Conservation (phyloP, 2,797 vertebrate genomes). For the Toxotes lorentzi region DNA sequence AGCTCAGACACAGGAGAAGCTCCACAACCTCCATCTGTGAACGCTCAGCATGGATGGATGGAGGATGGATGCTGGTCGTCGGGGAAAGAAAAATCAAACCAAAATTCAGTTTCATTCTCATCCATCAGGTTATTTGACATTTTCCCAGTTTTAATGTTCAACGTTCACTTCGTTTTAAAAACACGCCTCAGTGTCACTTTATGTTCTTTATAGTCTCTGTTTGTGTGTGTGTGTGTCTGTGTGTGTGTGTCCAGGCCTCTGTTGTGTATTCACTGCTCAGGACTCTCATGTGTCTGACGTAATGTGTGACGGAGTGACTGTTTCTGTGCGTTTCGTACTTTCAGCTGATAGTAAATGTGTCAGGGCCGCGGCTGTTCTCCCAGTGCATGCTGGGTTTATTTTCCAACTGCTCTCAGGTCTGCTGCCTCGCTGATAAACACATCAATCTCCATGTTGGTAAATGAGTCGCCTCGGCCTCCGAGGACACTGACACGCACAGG, state of each 20-base stretch:
- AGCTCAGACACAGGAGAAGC: background rate
- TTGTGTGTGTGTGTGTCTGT: too few species aligned
- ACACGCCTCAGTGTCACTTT: too few species aligned
- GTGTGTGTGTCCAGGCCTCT: background rate
- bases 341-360: slow-evolving; percentile 13
- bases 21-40: too few species aligned
- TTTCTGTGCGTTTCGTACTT: background rate
- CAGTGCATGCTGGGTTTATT: slow-evolving; percentile 36
- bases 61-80: too few species aligned
- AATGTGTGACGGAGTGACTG: background rate
- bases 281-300: background rate
- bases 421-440: slow-evolving; percentile 45
- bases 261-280: background rate
- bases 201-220: too few species aligned
- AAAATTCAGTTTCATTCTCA: too few species aligned
- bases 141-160: too few species aligned
- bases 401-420: slow-evolving; percentile 37
- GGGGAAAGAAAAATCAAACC: too few species aligned
- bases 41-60: too few species aligned
- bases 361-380: background rate
- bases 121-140: too few species aligned
- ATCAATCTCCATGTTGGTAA: slow-evolving; percentile 32
- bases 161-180: too few species aligned
- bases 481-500: background rate
- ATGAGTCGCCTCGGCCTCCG: slow-evolving; percentile 21